Conservation (phyloP, 2,113 vertebrate species). For the Garra rufa region DNA sequence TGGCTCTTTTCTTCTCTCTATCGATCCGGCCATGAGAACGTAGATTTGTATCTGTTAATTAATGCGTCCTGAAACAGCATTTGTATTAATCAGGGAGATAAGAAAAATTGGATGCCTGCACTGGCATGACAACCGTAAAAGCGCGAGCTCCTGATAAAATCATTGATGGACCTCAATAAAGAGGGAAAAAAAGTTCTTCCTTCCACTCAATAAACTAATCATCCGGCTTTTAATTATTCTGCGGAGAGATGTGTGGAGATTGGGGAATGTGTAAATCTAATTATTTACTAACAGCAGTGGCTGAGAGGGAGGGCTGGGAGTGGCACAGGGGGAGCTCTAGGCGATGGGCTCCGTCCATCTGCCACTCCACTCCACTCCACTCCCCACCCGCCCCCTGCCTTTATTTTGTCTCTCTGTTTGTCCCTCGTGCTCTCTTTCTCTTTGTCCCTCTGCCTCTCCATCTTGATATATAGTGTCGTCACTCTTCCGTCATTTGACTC, state of each 20-base stretch:
- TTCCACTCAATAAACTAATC: constrained; percentile 99
- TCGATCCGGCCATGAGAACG: constrained; percentile 99
- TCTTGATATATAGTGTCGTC: constrained; percentile 9
- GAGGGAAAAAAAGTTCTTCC: constrained; percentile 85
- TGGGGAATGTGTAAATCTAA: constrained; percentile 94
- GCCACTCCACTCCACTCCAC: constrained; percentile 67
- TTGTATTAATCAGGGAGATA: constrained; percentile 99
- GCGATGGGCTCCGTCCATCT: constrained; percentile 83
- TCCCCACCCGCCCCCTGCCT: constrained; percentile 35
- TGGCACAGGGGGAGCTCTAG: constrained; percentile 81
- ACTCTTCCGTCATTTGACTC: not conserved
- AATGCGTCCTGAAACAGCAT: constrained; percentile 99
- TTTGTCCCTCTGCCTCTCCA: constrained; percentile 31
- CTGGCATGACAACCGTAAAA: constrained; percentile 95
- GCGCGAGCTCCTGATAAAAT: constrained; percentile 93
- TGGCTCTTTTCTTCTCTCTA: constrained; percentile 99
- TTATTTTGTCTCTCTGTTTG: constrained; percentile 30
- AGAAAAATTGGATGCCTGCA: constrained; percentile 99
- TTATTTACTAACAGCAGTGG: constrained; percentile 92
- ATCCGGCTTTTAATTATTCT: constrained; percentile 99
- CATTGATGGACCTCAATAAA: constrained; percentile 95
- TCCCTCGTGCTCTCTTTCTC: constrained; percentile 54
- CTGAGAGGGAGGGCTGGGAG: constrained; percentile 75
- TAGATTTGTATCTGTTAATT: constrained; percentile 99
- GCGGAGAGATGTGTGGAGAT: constrained; percentile 90